These are phyloP conservation scores for Cantharis rustica DNA, from an alignment of 2,888 invertebrate genomes.

Conservation along the genomic window DNA sequence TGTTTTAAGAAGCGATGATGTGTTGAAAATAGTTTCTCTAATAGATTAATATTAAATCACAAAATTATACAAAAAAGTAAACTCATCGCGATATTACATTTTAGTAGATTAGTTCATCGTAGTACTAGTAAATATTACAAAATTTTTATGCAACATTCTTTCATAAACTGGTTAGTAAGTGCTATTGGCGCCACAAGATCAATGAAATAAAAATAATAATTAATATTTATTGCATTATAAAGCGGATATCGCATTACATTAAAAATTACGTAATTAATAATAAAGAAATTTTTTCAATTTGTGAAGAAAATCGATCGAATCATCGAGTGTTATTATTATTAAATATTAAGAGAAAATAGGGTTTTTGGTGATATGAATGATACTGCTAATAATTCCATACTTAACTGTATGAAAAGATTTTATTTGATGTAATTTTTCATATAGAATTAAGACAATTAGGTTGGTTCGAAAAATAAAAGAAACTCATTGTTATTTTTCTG, in stretches of 20 bases:
- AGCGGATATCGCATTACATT: background rate
- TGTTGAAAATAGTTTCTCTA: background rate
- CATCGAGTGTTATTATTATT: background rate
- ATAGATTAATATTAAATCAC: background rate
- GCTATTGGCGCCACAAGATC: conserved; percentile 4
- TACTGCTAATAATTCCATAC: background rate
- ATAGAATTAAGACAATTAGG: background rate
- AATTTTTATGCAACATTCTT: background rate
- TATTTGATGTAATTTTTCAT: background rate
- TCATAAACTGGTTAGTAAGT: conserved; percentile 3
- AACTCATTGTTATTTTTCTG: background rate
- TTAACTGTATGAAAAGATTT: background rate
- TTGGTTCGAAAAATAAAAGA: background rate
- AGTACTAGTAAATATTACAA: background rate
- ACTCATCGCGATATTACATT: too few species aligned
- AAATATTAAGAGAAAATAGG: background rate
- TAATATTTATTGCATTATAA: background rate
- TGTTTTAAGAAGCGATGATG: background rate
- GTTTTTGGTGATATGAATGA: background rate
- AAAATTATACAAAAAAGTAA: background rate
- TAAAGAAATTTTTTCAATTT: background rate
- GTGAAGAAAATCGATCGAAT: background rate
- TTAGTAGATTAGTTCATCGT: background rate
- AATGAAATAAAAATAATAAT: background rate
- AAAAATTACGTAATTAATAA: background rate